phyloP scores from a whole-genome alignment of 1,140 invertebrate species.

The Habropoda laboriosa region DNA sequence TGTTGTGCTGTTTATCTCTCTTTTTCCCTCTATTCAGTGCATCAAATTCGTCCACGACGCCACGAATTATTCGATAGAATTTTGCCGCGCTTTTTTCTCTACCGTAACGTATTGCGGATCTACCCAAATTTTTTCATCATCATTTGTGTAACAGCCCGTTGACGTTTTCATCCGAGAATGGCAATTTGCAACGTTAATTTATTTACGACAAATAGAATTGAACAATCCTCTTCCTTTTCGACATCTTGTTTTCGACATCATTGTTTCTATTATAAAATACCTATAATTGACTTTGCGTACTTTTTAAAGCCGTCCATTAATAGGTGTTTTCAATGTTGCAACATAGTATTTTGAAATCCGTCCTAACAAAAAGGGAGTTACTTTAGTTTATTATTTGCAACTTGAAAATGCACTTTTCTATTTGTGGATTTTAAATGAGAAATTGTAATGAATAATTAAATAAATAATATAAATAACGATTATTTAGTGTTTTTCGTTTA shows the following conservation, averaged over 20 bases:
- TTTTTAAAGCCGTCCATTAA: not conserved
- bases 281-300: not conserved
- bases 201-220: not conserved
- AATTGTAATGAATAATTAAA: not conserved
- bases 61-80: conserved; percentile 39
- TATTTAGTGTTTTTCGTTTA: not conserved
- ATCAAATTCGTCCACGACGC: conserved; percentile 35
- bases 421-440: not conserved
- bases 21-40: conserved; percentile 15
- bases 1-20: conserved; percentile 10
- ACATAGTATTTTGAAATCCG: not conserved
- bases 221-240: conserved; percentile 43
- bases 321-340: not conserved
- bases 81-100: conserved; percentile 66
- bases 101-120: not conserved
- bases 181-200: not conserved
- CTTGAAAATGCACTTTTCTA: not conserved
- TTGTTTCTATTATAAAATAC: conserved; percentile 25
- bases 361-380: not conserved
- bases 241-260: conserved; percentile 54
- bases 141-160: no score
- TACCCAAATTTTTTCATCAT: not conserved
- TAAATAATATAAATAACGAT: not conserved
- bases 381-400: not conserved
- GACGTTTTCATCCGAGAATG: not conserved